Base-by-base conservation (phyloP, 2,797 vertebrate species). In the Allobates femoralis region DNA sequence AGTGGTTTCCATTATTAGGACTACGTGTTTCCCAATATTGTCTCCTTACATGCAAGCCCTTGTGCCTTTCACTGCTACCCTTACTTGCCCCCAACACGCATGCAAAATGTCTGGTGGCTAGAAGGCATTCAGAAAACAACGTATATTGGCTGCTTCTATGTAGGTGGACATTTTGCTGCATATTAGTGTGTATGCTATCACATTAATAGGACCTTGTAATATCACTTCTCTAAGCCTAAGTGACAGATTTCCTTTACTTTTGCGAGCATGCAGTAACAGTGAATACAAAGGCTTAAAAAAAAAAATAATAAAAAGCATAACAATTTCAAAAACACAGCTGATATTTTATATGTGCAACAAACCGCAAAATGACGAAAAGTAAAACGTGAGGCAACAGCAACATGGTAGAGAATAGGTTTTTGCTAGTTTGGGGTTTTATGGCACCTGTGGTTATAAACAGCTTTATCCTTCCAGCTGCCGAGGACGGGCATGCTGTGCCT, bases 371-470 rank as follows among this genome's bases (percentile, higher is more conserved):
- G 91, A 91, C 41, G 91, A 92, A 84, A 90, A 92, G 91, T 92
- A 56, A 23, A 37, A 6, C 16, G 23, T 37, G 69, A 83, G 55
- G 81, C 81, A 62, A 93, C 90, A 86, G 92, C 92, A 93, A 91
- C 79, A 89, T 93, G 94, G 92, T 92, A 94, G 95, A 94, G 92
- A 87, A 93, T 79, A 76, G 94, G 90, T 92, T 92, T 89, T 92
- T 92, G 95, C 91, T 92, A 89, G 94, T 91, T 92, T 92, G 93
- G 95, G 92, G 91, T 95, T 94, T 95, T 97, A 98, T 98, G 97
- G 97, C 98, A 99, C 97, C 96, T 95, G 96, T 96, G 97, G 98
- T 97, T 96, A 95, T 96, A 96, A 96, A 98, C 95, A 96, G 96
- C 95, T 96, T 95, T 95, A 95, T 93, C 82, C 67, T 75, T 74